These are phyloP conservation scores for Troglohyphantes excavatus DNA, from an alignment of 2,888 invertebrate genomes.

Conservation along the genomic window DNA sequence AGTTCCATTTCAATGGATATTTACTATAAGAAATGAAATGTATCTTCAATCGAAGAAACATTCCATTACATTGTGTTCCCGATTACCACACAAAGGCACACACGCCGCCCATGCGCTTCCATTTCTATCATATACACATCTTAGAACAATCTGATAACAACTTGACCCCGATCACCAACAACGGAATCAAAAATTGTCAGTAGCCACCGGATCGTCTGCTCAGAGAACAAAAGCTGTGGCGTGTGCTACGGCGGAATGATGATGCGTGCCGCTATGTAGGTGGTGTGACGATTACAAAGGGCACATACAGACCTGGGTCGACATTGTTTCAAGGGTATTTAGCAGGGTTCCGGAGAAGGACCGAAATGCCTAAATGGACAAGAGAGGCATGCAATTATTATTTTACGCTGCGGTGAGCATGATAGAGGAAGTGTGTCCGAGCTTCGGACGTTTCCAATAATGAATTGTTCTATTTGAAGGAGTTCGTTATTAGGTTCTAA, in stretches of 20 bases:
- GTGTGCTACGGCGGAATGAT: not conserved
- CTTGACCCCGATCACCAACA: slow-evolving; percentile 10
- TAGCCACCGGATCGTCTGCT: not conserved
- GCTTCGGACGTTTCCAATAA: not conserved
- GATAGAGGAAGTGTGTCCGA: slow-evolving; percentile 4
- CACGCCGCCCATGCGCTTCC: slow-evolving; percentile 19
- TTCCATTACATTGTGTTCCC: not conserved
- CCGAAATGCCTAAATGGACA: slow-evolving; percentile 2
- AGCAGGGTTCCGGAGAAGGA: not conserved
- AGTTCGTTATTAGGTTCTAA: not conserved
- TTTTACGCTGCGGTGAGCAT: slow-evolving; percentile 26
- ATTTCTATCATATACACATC: not conserved
- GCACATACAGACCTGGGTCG: not conserved
- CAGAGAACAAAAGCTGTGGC: not conserved
- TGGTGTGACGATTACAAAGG: not conserved
- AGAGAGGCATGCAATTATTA: not conserved
- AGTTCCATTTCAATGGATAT: not conserved
- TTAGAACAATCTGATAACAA: not conserved
- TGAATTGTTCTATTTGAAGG: not conserved
- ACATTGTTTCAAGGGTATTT: not conserved
- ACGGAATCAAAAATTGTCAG: slow-evolving; percentile 1
- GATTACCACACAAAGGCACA: not conserved
- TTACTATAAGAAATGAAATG: too few species aligned
- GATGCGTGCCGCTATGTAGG: slow-evolving; percentile 8
- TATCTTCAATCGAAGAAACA: not conserved